Evolutionary conservation across 2,113 vertebrate genomes (phyloP).

Genomic region (Rhabdomys dilectus): DNA sequence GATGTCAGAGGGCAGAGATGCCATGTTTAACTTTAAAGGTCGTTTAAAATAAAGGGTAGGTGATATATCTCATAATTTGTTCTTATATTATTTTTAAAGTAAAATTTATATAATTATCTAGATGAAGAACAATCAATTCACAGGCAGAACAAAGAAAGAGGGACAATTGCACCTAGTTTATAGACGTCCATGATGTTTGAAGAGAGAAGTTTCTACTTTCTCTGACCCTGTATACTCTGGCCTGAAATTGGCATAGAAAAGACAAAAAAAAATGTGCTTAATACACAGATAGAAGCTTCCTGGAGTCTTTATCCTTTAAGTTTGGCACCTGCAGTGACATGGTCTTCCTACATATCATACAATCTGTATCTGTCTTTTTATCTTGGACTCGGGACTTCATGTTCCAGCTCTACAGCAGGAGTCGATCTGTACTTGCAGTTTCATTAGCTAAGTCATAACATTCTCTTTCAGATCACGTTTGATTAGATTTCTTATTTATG

Average conservation of each 20-base stretch:
- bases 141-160: neutral
- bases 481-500: neutral
- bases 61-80: neutral
- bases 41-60: neutral
- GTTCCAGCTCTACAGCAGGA: neutral
- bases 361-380: neutral
- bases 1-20: neutral
- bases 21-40: neutral
- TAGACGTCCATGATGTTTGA: neutral
- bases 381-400: neutral
- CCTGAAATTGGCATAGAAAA: neutral
- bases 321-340: neutral
- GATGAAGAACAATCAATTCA: neutral
- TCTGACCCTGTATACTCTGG: neutral
- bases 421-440: neutral
- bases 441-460: neutral
- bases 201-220: neutral
- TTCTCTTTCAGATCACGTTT: neutral
- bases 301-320: neutral
- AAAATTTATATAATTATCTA: neutral
- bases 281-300: accelerated
- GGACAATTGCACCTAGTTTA: neutral
- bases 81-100: neutral
- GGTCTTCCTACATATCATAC: neutral
- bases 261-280: neutral